Evolutionary conservation across 92 coral and sea anemone species (phyloP), one percentile per base, ranked within the genome.

Genomic region (Palythoa grandiflora): DNA sequence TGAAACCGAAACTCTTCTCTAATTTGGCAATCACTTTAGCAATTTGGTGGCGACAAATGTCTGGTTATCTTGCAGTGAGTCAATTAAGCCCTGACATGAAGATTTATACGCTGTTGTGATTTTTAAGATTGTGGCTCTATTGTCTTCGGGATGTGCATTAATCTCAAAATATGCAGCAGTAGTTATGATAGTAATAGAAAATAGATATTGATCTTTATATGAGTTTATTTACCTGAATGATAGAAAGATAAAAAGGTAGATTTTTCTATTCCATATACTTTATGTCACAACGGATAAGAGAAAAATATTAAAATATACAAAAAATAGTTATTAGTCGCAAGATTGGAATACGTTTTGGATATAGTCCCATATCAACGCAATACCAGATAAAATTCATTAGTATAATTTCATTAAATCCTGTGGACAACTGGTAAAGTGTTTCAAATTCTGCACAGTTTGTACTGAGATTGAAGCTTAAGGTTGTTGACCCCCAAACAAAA

Each of bases 31-130:
- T 77, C 83, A 77, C 66, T 5, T 36, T 55, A 6, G 59, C 83
- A 52, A 77, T 77, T 81, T 57, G 38, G 85, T 80, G 85, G 85
- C 85, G 85, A 80, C 85, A 61, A 5, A 3, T 65, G 86, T 66
- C 86, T 66, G 86, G 75, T 81, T 9, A 81, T 51, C 74, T 66
- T 15, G 53, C 39, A n/a, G 74, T 10, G 61, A 66, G 21, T 38
- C 86, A 81, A 81, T 81, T 66, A 28, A 66, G 6, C 5, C 2
- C 47, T 66, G 40, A 20, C 75, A 40, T 14, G 20, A 8, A 48
- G 39, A 3, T 79, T 38, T 53, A 51, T 59, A 7, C 48, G 20
- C 70, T 5, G 28, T 63, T 63, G 70, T 44, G 50, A 78, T 20
- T 57, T 38, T 16, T 40, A 28, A 28, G 47, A 63, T 38, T 70